phyloP scores from a whole-genome alignment of 2,888 invertebrate genomes.

The Clanis bilineata region DNA sequence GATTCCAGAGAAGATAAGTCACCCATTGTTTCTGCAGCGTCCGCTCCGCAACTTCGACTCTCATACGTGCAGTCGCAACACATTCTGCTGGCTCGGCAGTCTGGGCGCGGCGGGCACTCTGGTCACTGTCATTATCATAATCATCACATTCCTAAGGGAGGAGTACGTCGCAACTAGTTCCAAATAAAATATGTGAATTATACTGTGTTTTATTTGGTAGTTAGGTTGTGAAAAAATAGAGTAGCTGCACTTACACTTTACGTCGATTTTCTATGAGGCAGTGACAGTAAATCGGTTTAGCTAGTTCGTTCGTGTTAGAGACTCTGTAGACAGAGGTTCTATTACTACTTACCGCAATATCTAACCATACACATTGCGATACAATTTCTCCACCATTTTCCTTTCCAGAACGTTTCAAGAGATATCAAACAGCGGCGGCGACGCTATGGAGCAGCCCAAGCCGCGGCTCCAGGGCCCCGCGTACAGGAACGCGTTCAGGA shows the following conservation, averaged over 20 bases:
- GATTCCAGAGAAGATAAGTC: neutral
- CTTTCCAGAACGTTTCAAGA: neutral
- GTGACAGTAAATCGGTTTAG: too few species aligned
- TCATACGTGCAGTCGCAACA: slow-evolving; percentile 4
- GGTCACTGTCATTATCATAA: neutral
- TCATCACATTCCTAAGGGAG: neutral
- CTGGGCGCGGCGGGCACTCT: neutral
- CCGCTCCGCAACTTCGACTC: slow-evolving; percentile 10
- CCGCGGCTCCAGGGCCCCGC: neutral
- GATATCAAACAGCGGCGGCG: neutral
- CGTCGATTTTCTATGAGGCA: too few species aligned
- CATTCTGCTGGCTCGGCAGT: slow-evolving; percentile 11
- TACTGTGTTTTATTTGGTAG: neutral
- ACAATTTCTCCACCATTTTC: neutral
- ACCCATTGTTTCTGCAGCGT: neutral
- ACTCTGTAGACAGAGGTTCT: too few species aligned
- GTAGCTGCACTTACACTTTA: too few species aligned
- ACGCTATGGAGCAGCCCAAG: slow-evolving; percentile 10
- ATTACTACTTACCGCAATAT: too few species aligned
- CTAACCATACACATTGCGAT: neutral
- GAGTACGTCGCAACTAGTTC: neutral
- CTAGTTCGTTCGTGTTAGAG: too few species aligned
- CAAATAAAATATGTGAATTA: neutral
- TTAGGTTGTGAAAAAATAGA: too few species aligned
- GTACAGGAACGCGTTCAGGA: slow-evolving; percentile 10